Evolutionary conservation across 1,140 invertebrate species (phyloP), one percentile per base, ranked within the genome.

Genomic region (Elymnias hypermnestra): DNA sequence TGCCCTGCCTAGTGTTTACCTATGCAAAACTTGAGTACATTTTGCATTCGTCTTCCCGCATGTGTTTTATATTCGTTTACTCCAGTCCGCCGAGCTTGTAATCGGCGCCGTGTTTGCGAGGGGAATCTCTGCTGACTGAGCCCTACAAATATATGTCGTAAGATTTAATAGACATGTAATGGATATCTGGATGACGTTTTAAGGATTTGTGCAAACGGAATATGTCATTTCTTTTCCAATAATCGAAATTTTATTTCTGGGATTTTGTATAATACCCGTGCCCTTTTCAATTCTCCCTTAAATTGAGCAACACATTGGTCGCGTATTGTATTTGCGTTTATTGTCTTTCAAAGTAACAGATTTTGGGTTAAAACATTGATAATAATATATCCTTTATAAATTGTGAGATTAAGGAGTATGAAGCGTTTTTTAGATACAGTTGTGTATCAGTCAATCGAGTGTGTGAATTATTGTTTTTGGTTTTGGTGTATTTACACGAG

Each of bases 111-210:
- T 83, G 78, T 83, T 82, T 83, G 81, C 78, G 67, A 82, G 78
- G 78, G 78, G 76, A 75, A 64, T 60, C 72, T 64, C 63, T 81
- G 81, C 73, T 82, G 74, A 83, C 75, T 71, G 70, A 71, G 74
- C 77, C 78, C 76, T 72, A 72, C 81, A 72, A 82, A 83, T 85
- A 83, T 83, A 83, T 85, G 78, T 85, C 82, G 78, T 83, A 78
- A 82, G 82, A 83, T 83, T 85, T 85, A 85, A 85, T 85, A 83
- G 78, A 85, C 78, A 85, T 85, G 82, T 85, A 83, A 85, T 85
- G 75, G 82, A 85, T 85, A 83, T 85, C 82, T 82, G 82, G 73
- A 85, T 85, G 82, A 85, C 78, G 76, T 79, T 85, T 85, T 85
- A 85, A 85, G 82, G 82, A 85, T 85, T 85, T 85, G 78, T 70